Conservation (phyloP, 2,888 invertebrate species). For the Spilosoma lubricipeda region DNA sequence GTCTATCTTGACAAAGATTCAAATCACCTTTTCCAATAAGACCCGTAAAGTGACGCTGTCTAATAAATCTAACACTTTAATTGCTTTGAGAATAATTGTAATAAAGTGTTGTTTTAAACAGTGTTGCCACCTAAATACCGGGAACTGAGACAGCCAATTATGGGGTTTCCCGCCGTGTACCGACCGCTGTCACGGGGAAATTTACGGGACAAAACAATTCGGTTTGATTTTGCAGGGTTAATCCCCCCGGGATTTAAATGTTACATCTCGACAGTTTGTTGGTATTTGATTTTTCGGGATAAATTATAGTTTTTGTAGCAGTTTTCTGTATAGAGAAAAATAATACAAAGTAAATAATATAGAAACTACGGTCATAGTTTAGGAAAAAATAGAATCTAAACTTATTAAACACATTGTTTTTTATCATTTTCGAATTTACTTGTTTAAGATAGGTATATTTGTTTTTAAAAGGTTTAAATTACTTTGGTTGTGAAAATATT, state of each 20-base stretch:
- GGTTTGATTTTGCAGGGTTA: slow-evolving; percentile 37
- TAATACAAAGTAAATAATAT: not conserved
- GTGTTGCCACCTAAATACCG: slow-evolving; percentile 51
- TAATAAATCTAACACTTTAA: slow-evolving; percentile 36
- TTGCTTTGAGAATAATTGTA: slow-evolving; percentile 30
- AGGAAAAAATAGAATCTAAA: not conserved
- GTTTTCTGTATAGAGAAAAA: not conserved
- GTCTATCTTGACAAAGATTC: not conserved
- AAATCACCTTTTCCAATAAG: too few relatives aligned
- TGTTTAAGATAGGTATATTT: too few relatives aligned
- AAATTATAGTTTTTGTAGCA: slow-evolving; percentile 5
- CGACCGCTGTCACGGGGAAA: slow-evolving; percentile 46
- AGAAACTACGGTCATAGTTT: not conserved
- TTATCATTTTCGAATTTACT: too few relatives aligned
- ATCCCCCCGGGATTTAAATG: slow-evolving; percentile 37
- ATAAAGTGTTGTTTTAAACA: slow-evolving; percentile 45
- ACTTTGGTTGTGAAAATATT: too few relatives aligned
- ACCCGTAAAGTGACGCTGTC: slow-evolving; percentile 17
- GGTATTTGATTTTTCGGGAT: slow-evolving; percentile 13
- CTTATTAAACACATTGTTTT: not conserved
- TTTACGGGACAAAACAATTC: slow-evolving; percentile 55
- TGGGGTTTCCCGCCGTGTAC: slow-evolving; percentile 37
- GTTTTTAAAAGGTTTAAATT: too few relatives aligned
- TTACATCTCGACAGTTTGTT: slow-evolving; percentile 21
- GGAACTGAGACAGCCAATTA: slow-evolving; percentile 59